Percentiles rank a stretch among this genome's conserved stretches.
Conservation (phyloP, 2,797 vertebrate genomes). For the Coregonus suidteri region DNA sequence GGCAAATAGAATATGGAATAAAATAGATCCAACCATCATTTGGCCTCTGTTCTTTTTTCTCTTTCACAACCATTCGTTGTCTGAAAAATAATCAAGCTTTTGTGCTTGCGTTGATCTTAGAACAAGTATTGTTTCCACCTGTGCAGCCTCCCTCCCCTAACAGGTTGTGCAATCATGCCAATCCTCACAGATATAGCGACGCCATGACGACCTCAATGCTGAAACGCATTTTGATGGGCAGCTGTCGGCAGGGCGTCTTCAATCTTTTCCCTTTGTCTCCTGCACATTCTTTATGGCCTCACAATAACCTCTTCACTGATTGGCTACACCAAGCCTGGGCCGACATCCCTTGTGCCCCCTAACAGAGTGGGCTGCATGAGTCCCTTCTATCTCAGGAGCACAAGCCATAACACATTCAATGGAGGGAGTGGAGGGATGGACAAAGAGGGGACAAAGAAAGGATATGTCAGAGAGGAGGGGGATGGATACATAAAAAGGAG, state of each 20-base stretch:
- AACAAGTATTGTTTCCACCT: conserved; percentile 54
- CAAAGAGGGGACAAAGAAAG: conserved; percentile 7
- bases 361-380: conserved; percentile 25
- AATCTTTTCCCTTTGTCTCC: conserved; percentile 35
- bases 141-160: conserved; percentile 27
- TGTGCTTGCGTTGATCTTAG: conserved; percentile 89
- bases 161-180: conserved; percentile 18
- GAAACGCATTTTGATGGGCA: conserved; percentile 17
- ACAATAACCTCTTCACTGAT: conserved; percentile 54
- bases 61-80: conserved; percentile 56
- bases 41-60: conserved; percentile 61
- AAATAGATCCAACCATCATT: conserved; percentile 77
- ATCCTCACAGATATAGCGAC: conserved; percentile 11
- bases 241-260: conserved; percentile 23
- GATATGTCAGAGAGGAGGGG: background rate
- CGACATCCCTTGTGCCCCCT: conserved; percentile 39
- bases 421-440: background rate
- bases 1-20: conserved; percentile 51
- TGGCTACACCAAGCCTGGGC: conserved; percentile 48
- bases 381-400: background rate
- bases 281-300: conserved; percentile 18
- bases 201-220: conserved; percentile 15
- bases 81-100: conserved; percentile 80
- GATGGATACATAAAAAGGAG: conserved; percentile 12
- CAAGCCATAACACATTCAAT: background rate